Conservation (phyloP, 1,140 invertebrate species). For the Meloidogyne hapla region DNA sequence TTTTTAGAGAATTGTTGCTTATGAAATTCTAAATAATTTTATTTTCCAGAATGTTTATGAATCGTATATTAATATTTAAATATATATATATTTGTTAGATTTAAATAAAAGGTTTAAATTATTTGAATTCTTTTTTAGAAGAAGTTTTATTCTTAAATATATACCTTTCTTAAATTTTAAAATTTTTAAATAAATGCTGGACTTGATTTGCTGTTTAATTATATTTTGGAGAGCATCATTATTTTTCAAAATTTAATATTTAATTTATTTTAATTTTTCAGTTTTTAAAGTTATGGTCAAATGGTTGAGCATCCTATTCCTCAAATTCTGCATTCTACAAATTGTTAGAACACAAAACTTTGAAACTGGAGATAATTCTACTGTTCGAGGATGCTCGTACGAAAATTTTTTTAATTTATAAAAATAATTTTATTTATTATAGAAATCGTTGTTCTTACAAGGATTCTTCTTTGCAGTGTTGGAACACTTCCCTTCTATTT, state of each 20-base stretch:
- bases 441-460: conserved; percentile 52
- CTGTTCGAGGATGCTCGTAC: conserved; percentile 53
- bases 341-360: conserved; percentile 44
- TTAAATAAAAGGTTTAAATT: too few species aligned
- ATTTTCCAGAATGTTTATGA: too few species aligned
- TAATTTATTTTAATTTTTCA: not conserved
- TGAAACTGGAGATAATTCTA: conserved; percentile 53
- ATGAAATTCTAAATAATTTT: too few species aligned
- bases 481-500: conserved; percentile 50
- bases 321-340: not conserved
- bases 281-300: not conserved
- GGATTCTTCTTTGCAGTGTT: conserved; percentile 41
- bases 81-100: too few species aligned
- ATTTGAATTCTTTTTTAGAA: too few species aligned
- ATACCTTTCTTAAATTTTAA: too few species aligned
- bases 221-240: too few species aligned
- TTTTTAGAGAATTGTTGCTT: too few species aligned
- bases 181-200: too few species aligned
- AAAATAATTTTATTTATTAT: conserved; percentile 25
- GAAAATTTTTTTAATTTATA: conserved; percentile 31
- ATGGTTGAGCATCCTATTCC: not conserved
- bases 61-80: too few species aligned
- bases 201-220: too few species aligned
- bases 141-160: too few species aligned
- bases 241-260: not conserved